phyloP scores from a whole-genome alignment of 1,140 invertebrate species.

The Eueides isabella region DNA sequence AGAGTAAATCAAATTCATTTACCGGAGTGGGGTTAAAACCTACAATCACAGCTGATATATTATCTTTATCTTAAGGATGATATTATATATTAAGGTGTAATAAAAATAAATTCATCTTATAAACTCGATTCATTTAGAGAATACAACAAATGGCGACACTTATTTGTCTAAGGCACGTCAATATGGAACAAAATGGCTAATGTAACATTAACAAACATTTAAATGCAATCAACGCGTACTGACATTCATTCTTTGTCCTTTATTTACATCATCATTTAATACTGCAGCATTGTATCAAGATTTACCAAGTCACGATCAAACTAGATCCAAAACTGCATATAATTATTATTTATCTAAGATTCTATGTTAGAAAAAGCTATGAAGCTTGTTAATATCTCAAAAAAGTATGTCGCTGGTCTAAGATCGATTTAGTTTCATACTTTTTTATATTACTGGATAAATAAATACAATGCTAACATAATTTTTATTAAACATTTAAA shows the following conservation, averaged over 20 bases:
- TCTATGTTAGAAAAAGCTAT: neutral
- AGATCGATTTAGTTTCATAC: neutral
- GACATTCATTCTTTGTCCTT: conserved; percentile 38
- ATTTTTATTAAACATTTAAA: neutral
- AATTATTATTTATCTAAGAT: neutral
- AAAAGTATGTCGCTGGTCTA: neutral
- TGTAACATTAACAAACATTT: conserved; percentile 4
- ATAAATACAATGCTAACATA: neutral
- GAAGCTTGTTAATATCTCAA: neutral
- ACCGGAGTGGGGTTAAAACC: too few species aligned
- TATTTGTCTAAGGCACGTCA: conserved; percentile 20
- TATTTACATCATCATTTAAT: conserved; percentile 12
- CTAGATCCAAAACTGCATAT: conserved; percentile 30
- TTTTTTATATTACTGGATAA: neutral
- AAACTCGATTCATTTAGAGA: too few species aligned
- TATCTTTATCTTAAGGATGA: too few species aligned
- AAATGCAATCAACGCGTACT: conserved; percentile 44
- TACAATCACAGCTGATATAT: too few species aligned
- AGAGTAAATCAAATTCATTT: too few species aligned
- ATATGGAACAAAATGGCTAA: neutral
- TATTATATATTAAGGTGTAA: too few species aligned
- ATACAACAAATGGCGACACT: neutral
- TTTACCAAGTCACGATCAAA: conserved; percentile 39
- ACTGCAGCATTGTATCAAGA: conserved; percentile 8
- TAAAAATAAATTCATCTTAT: too few species aligned